Base-by-base conservation (phyloP, 2,888 invertebrate genomes). In the Geophilus truncorum region DNA sequence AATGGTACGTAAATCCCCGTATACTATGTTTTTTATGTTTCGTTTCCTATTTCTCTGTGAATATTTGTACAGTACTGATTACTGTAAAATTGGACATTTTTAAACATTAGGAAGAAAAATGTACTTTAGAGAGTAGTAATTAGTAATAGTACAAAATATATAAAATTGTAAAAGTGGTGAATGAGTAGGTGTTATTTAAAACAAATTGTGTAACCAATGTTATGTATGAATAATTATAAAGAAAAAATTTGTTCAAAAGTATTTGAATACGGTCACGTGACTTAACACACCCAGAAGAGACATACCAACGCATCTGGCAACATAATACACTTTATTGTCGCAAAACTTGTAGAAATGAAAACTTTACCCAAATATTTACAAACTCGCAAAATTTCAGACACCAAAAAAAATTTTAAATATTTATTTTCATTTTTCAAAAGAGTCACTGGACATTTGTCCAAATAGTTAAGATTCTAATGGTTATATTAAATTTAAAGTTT, bases 31-130 rank as follows among this genome's bases (percentile, higher is more conserved):
- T 70, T 25, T 70, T 10, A 70, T 9, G 10, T 5, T 70, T 12
- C 10, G 23, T 28, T 28, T 28, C 70, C 12, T 12, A 28, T 28
- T 23, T n/a, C 28, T 23, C 25, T 70, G 70, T 70, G 70, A 70
- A 70, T 70, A 70, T 10, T n/a, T 70, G 70, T 70, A 70, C 70
- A 70, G 70, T 70, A 15, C 25, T 25, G 70, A 70, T n/a, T 70
- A 70, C 70, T 70, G 70, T 28, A 70, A 70, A 70, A 70, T 70
- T 25, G 70, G n/a, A 70, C 51, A 70, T 70, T 70, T 70, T 70
- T 70, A 70, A 70, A 70, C 70, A 4, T 28, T 70, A 70, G 57
- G 57, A 15, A 25, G 12, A 70, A 70, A 70, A 25, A 21, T 51
- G 18, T 51, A 51, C 7, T 45, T 51, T 51, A 51, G 51, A 51